phyloP scores from a whole-genome alignment of 1,140 invertebrate species.

The Bombus balteatus region DNA sequence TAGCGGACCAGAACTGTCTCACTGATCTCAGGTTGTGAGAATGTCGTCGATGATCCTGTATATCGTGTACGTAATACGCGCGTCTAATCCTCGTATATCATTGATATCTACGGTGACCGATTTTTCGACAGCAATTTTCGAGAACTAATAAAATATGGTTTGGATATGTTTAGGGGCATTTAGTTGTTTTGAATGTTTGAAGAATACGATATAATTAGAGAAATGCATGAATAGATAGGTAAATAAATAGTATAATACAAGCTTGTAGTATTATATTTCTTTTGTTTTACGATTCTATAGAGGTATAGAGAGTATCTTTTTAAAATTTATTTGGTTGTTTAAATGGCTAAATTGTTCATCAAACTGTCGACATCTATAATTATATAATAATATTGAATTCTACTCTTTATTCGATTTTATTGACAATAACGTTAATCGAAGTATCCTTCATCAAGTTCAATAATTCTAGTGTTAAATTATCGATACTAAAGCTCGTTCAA shows the following conservation, averaged over 20 bases:
- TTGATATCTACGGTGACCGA: too few relatives aligned
- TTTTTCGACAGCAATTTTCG: too few relatives aligned
- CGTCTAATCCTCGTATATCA: neutral
- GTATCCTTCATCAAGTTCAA: too few relatives aligned
- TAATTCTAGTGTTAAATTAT: neutral
- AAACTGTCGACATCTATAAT: neutral
- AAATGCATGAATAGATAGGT: too few relatives aligned
- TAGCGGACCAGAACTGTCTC: slow-evolving; percentile 74
- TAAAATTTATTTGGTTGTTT: neutral
- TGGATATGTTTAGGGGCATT: too few relatives aligned
- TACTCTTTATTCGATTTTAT: too few relatives aligned
- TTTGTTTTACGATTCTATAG: neutral
- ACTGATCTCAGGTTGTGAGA: slow-evolving; percentile 74
- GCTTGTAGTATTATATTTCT: too few relatives aligned
- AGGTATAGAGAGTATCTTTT: neutral
- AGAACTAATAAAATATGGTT: too few relatives aligned
- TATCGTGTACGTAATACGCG: neutral
- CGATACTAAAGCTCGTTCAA: neutral
- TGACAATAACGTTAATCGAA: too few relatives aligned
- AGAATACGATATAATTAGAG: too few relatives aligned
- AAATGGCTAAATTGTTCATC: neutral
- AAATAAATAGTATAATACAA: too few relatives aligned
- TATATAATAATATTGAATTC: neutral
- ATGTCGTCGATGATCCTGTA: slow-evolving; percentile 5
- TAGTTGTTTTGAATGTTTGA: too few relatives aligned